Base-by-base conservation (phyloP, 2,113 vertebrate species). In the Planiliza haematocheilus region DNA sequence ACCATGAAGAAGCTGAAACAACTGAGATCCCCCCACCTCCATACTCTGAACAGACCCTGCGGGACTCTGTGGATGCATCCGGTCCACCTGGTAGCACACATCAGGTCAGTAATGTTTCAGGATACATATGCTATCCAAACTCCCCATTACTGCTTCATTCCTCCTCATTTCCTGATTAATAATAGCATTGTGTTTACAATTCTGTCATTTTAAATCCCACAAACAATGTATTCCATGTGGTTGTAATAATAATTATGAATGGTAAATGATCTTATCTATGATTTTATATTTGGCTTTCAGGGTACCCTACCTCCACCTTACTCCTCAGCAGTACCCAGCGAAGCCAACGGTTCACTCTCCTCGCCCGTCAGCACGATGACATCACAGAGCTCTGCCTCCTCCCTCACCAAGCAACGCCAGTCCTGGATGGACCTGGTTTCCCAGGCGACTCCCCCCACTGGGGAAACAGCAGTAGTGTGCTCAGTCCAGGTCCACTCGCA, bases 1-100 rank as follows among this genome's bases (percentile, higher is more conserved):
- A 99, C 71, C 97, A 97, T 0, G 97, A 99, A 9, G 97, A 99
- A 57, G 86, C 94, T 3, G 97, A 97, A 69, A 89, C 91, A 79
- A 91, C 94, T 12, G 95, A 98, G 61, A 91, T 88, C 0, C 93
- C 96, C 0, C 93, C 95, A 42, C 94, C 95, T 10, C 94, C 95
- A 0, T 94, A 94, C 76, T 79, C 89, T 65, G 92, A 92, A 2
- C 91, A 95, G 77, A 70, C 77, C 13, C 55, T 83, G 70, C 65
- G 75, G 68, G 70, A 90, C 83, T 83, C 24, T 8, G 88, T 94
- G 75, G 70, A 92, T 89, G 21, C 77, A 2, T 38, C 86, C 1
- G 64, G 24, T 68, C 74, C 56, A 9, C 85, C 83, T 78, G 89
- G 63, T 30, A 87, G 81, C 77, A 86, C 75, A n/a, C 80, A 88